phyloP scores from a whole-genome alignment of 2,888 invertebrate species.

The Sesia apiformis region DNA sequence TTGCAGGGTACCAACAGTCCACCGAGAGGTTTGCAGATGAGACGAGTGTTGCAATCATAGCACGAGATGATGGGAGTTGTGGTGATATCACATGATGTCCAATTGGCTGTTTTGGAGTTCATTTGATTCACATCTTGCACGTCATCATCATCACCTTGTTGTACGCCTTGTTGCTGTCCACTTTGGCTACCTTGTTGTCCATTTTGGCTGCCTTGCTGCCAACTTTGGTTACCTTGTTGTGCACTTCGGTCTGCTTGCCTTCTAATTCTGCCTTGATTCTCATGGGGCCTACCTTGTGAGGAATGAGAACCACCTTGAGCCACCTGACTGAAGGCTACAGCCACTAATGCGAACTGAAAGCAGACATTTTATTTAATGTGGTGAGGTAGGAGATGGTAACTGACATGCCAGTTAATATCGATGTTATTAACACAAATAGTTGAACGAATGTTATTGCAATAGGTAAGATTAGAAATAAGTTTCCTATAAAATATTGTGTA shows the following conservation, averaged over 20 bases:
- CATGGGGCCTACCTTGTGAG: slow-evolving; percentile 5
- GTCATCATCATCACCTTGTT: slow-evolving; percentile 2
- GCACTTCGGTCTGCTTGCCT: slow-evolving; percentile 9
- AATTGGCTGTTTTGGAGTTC: slow-evolving; percentile 10
- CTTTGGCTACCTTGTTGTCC: slow-evolving; percentile 11
- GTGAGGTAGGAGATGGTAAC: too few relatives aligned
- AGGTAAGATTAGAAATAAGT: too few relatives aligned
- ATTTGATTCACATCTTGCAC: slow-evolving; percentile 2
- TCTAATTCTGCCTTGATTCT: slow-evolving; percentile 16
- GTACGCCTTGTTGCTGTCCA: slow-evolving; percentile 10
- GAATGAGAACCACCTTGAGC: slow-evolving; percentile 14
- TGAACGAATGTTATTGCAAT: too few relatives aligned
- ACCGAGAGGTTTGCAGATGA: slow-evolving; percentile 39
- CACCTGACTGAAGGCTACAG: slow-evolving; percentile 11
- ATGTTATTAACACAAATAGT: too few relatives aligned
- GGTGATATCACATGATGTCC: slow-evolving; percentile 28
- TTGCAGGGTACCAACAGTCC: slow-evolving; percentile 32
- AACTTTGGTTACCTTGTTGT: not conserved
- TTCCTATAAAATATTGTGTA: too few relatives aligned
- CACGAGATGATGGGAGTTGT: slow-evolving; percentile 26
- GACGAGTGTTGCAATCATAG: slow-evolving; percentile 32
- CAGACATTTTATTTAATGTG: too few relatives aligned
- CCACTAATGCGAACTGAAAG: slow-evolving; percentile 14
- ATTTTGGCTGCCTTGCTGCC: slow-evolving; percentile 2
- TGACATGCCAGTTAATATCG: too few relatives aligned